These are phyloP conservation scores for Tinea pellionella DNA, from an alignment of 2,888 invertebrate genomes.

Conservation along the genomic window DNA sequence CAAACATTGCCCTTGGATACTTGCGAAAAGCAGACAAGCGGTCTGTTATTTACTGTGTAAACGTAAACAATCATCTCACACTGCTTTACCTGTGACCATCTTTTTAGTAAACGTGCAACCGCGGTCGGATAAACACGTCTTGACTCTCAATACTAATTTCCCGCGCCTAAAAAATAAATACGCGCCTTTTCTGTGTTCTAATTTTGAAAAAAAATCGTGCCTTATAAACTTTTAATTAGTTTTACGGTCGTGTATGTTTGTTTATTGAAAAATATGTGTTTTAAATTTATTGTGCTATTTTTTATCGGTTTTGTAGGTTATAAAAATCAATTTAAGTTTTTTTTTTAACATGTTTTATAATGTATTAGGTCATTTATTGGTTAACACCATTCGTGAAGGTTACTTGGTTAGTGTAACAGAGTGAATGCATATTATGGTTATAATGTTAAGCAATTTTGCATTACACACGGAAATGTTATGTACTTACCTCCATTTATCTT, in stretches of 20 bases:
- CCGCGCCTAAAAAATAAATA: neutral
- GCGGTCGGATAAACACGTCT: neutral
- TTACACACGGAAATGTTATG: too few species aligned
- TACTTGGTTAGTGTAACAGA: neutral
- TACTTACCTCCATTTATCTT: too few species aligned
- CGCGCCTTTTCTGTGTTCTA: neutral
- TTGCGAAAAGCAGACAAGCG: slow-evolving; percentile 2
- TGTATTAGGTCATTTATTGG: neutral
- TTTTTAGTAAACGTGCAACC: neutral
- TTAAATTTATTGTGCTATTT: too few species aligned
- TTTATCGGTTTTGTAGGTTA: too few species aligned
- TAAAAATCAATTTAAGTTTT: too few species aligned
- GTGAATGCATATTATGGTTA: too few species aligned
- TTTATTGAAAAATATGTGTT: too few species aligned
- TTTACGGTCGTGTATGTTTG: too few species aligned
- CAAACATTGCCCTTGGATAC: neutral
- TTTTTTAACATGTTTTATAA: too few species aligned
- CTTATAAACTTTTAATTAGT: too few species aligned
- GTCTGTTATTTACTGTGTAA: slow-evolving; percentile 2
- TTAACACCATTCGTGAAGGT: neutral
- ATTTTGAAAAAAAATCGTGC: neutral
- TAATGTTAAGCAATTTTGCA: too few species aligned
- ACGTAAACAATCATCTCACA: neutral
- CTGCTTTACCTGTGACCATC: neutral
- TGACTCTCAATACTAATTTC: too few species aligned